Base-by-base conservation (phyloP, 2,888 invertebrate species). In the Drosophila parthenogenetica region DNA sequence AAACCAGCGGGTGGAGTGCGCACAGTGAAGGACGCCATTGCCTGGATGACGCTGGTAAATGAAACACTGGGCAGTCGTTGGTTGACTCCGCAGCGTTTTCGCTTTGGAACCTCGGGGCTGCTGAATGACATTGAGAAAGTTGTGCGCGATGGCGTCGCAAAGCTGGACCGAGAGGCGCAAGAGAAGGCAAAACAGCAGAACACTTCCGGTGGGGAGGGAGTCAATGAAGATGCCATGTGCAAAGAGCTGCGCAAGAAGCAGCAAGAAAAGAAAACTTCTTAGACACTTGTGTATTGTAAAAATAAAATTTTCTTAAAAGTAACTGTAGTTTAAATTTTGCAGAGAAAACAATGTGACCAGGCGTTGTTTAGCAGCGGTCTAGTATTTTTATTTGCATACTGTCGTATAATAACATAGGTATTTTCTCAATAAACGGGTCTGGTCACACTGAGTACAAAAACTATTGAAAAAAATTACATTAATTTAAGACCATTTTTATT, bases 1-100 rank as follows among this genome's bases (percentile, higher is more conserved):
- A 99, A 99, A 93, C 98, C 99, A n/a, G 99, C 99, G 22, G 99
- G 99, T 14, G 99, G 99, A 7, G 97, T 99, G 51, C 94, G 96
- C 73, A 97, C 96, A 0, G 94, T 96, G 0, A 93, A 94, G 50
- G 98, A 99, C 90, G 97, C 98, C 0, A 93, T 98, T 19, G 93
- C 95, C 64, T 99, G 98, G 98, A 93, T 98, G 82, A 94, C 95
- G 2, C 92, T 99, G 64, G 94, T 99, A 10, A 95, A 96, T 89
- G 95, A 95, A 81, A 95, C 97, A 71, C 93, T 99, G 16, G 99
- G 99, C 0, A 93, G 95, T 53, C 95, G 96, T 17, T 99, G 99
- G 98, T 92, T 98, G 51, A 94, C 93, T 4, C 96, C 95, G 0
- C 90, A 94, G 66, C 93, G 97, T 16, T 99, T 99, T 92, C 95